Evolutionary conservation across 1,140 invertebrate genomes (phyloP), one percentile per base, ranked within the genome.

Genomic region (Rhyzopertha dominica): DNA sequence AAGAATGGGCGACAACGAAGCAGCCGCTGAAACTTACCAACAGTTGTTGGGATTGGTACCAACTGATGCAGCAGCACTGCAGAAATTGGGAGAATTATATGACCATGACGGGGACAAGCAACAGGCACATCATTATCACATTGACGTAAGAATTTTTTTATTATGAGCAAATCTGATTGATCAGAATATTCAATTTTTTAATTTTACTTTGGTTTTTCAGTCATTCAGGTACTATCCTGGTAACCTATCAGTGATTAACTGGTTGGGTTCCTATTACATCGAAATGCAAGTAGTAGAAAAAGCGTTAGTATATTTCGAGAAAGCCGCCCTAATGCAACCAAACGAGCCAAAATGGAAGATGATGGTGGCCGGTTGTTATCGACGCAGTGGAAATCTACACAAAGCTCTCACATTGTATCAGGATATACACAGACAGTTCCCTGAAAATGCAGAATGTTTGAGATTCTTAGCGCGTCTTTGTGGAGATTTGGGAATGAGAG

Each of bases 71-170:
- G 78, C 79, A 13, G 76, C 93, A 30, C 74, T 92, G 8, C 80
- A 86, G 56, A 87, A 88, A 62, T 72, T 95, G 22, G 91, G 87
- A 3, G 82, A 89, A 59, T 76, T 95, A 54, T 90, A 85, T 60
- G 90, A 95, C 57, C 76, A 73, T 48, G 77, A 85, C 51, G 87
- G 87, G 20, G 92, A 96, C 65, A 88, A 91, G 54, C 88, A 92
- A 58, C 87, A 90, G 68, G 90, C 92, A 1, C 92, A 91, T 70
- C 88, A 94, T 58, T 94, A 90, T 71, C 86, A 93, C 56, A 84
- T 80, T 68, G 91, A 96, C 68, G 87, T 90, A 71, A 72, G 73
- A 66, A 50, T 45, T 13, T 47, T 16, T 30, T 5, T 39, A 30
- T 32, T 47, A 1, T 20, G 17, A 47, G 23, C 45, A 18, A 25